Evolutionary conservation across 2,113 vertebrate species (phyloP).

Genomic region (Dromas ardeola): DNA sequence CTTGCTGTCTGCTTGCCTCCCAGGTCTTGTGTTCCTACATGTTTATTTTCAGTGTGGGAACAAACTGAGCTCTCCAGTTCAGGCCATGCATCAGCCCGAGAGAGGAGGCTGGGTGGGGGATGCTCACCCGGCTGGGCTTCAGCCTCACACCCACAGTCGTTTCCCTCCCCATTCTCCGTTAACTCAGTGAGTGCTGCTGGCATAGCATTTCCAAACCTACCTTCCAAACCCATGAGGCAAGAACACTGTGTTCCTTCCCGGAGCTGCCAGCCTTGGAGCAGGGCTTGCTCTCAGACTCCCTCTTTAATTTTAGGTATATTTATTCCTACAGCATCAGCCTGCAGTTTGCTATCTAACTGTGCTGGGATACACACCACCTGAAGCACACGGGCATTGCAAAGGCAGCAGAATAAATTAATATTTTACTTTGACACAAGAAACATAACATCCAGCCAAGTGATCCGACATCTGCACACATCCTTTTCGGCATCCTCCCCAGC

Average conservation of each 20-base stretch:
- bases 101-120: background rate
- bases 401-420: background rate
- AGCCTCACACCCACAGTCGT: background rate
- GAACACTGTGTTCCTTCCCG: background rate
- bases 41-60: constrained; percentile 4
- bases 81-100: background rate
- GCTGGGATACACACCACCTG: background rate
- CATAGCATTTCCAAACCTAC: background rate
- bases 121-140: background rate
- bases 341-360: background rate
- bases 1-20: background rate
- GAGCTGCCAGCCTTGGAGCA: background rate
- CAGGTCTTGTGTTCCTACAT: background rate
- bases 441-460: background rate
- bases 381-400: background rate
- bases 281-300: background rate
- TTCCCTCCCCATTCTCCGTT: background rate
- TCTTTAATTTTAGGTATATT: background rate
- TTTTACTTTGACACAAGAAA: background rate
- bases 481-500: background rate
- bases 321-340: background rate
- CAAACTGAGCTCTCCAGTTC: background rate
- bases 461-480: fast-evolving
- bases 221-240: background rate
- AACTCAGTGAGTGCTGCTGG: background rate